These are phyloP conservation scores for Cyclura pinguis DNA, from an alignment of 2,797 vertebrate genomes.

Conservation along the genomic window DNA sequence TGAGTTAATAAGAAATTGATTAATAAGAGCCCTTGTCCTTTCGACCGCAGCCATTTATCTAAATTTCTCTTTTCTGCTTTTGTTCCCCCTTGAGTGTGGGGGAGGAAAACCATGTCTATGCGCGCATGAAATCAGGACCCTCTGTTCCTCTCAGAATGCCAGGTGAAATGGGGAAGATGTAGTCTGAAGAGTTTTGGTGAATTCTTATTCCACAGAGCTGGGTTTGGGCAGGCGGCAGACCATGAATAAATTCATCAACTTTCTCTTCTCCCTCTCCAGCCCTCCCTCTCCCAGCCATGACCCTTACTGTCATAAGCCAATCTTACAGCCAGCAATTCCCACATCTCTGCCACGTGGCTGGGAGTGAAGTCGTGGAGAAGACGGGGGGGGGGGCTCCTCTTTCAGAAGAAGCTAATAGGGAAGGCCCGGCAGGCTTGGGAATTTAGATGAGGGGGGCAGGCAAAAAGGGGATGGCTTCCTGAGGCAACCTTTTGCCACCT, in stretches of 20 bases:
- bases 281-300: constrained; percentile 33
- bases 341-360: background rate
- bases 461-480: constrained; percentile 40
- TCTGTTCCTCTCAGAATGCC: background rate
- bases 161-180: background rate
- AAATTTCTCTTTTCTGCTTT: constrained; percentile 8
- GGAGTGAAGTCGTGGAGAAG: background rate
- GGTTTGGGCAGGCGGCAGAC: constrained; percentile 67
- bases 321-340: constrained; percentile 26
- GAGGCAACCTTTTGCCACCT: constrained; percentile 50
- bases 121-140: background rate
- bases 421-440: background rate
- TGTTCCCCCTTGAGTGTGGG: background rate
- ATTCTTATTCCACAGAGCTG: constrained; percentile 40
- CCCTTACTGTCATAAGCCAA: constrained; percentile 51
- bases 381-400: background rate
- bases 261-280: constrained; percentile 43
- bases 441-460: constrained; percentile 16
- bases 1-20: constrained; percentile 26
- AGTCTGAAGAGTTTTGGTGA: constrained; percentile 10
- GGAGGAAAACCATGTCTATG: no score
- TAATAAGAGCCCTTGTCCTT: constrained; percentile 16
- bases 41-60: constrained; percentile 15
- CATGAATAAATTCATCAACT: constrained; percentile 79
- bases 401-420: background rate